Conservation (phyloP, 2,797 vertebrate genomes). For the Liparis tanakae region DNA sequence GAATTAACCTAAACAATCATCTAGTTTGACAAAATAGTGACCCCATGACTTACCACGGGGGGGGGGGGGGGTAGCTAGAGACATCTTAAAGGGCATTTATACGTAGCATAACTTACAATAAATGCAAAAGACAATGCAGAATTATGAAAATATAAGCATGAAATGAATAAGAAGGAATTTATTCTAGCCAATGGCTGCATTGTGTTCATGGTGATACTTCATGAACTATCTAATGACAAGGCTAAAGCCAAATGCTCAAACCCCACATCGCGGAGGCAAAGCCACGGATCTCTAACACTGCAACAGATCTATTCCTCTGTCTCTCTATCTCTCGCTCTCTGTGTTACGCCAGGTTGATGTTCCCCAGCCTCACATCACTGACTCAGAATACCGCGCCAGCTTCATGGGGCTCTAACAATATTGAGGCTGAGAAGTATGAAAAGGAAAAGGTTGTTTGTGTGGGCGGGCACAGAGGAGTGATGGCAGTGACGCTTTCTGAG, state of each 20-base stretch:
- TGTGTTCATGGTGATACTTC: background rate
- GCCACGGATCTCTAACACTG: constrained; percentile 24
- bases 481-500: constrained; percentile 27
- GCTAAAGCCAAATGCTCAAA: constrained; percentile 13
- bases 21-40: background rate
- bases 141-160: background rate
- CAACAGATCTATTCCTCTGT: constrained; percentile 17
- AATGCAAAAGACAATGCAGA: background rate
- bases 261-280: background rate
- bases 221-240: background rate
- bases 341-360: constrained; percentile 49
- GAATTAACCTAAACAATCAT: no score
- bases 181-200: background rate
- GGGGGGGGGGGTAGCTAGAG: background rate
- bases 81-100: background rate
- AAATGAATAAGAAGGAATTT: background rate
- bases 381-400: constrained; percentile 58
- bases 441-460: constrained; percentile 52
- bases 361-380: constrained; percentile 56
- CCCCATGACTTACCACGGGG: constrained; percentile 36
- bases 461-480: constrained; percentile 31
- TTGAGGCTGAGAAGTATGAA: constrained; percentile 55
- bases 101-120: background rate
- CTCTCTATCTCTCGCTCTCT: constrained; percentile 21
- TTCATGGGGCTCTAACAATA: constrained; percentile 69